phyloP scores from a whole-genome alignment of 2,797 vertebrate species.

The Phrynocephalus vlangalii region DNA sequence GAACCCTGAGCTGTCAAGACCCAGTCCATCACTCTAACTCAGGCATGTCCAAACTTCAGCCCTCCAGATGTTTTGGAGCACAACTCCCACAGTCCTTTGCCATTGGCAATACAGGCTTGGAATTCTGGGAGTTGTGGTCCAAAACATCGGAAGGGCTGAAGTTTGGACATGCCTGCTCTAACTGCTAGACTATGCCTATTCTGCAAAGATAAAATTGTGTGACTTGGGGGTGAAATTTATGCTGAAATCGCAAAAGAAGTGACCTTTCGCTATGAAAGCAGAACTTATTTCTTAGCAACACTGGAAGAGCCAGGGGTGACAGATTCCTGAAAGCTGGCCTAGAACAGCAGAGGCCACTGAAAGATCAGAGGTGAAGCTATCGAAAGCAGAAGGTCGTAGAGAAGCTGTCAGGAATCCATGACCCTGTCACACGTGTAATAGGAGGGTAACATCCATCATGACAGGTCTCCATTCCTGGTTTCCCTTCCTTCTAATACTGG shows the following conservation, averaged over 20 bases:
- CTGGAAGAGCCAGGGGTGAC: not conserved
- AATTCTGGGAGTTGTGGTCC: no score
- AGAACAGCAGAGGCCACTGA: not conserved
- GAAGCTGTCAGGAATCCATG: constrained; percentile 12
- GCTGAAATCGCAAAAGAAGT: not conserved
- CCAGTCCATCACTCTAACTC: not conserved
- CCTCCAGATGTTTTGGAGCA: no score
- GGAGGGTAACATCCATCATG: not conserved
- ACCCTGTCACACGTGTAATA: not conserved
- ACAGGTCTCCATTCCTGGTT: not conserved
- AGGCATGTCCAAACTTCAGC: no score
- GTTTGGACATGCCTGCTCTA: no score
- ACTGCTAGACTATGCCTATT: no score
- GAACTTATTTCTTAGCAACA: not conserved
- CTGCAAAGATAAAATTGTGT: no score
- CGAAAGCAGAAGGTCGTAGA: constrained; percentile 11
- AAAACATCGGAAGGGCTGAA: no score
- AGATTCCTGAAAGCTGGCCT: not conserved
- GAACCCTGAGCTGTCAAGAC: not conserved
- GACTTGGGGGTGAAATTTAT: not conserved
- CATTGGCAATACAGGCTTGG: no score
- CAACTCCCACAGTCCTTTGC: no score
- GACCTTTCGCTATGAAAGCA: not conserved
- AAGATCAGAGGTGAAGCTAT: not conserved
- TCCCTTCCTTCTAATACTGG: not conserved